Percentiles rank a stretch among this genome's conserved stretches.
Conservation (phyloP, 2,888 invertebrate genomes). For the Platynereis dumerilii region DNA sequence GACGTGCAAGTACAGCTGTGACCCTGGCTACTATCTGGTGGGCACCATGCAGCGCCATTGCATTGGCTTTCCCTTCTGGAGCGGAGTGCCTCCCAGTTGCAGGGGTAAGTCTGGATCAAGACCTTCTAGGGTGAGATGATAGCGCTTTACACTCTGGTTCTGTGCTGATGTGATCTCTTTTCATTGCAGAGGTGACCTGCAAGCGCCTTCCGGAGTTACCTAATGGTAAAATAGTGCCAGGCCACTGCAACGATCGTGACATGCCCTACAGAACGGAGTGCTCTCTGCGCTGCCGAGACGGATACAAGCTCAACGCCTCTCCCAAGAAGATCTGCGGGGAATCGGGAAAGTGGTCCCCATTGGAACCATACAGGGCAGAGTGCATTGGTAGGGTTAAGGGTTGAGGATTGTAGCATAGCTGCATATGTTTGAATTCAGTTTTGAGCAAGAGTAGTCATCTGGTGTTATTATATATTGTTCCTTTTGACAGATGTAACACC, state of each 20-base stretch:
- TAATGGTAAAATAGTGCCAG: constrained; percentile 64
- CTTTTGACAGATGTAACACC: constrained; percentile 67
- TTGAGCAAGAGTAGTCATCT: no score
- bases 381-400: constrained; percentile 66
- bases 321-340: constrained; percentile 68
- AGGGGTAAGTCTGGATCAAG: constrained; percentile 67
- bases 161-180: not conserved
- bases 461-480: no score
- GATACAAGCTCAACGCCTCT: constrained; percentile 70
- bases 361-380: constrained; percentile 62
- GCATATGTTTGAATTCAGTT: no score
- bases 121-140: no score
- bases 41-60: constrained; percentile 73
- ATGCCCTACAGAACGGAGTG: constrained; percentile 71
- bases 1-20: constrained; percentile 72
- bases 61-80: constrained; percentile 74
- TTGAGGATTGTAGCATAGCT: no score
- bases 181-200: constrained; percentile 34
- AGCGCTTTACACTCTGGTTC: no score
- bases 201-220: constrained; percentile 22
- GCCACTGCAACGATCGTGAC: constrained; percentile 67
- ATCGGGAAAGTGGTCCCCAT: constrained; percentile 66
- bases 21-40: constrained; percentile 70
- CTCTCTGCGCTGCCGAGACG: constrained; percentile 69
- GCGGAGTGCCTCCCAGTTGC: constrained; percentile 73